Conservation (phyloP, 2,113 vertebrate genomes). For the Pyxicephalus adspersus region DNA sequence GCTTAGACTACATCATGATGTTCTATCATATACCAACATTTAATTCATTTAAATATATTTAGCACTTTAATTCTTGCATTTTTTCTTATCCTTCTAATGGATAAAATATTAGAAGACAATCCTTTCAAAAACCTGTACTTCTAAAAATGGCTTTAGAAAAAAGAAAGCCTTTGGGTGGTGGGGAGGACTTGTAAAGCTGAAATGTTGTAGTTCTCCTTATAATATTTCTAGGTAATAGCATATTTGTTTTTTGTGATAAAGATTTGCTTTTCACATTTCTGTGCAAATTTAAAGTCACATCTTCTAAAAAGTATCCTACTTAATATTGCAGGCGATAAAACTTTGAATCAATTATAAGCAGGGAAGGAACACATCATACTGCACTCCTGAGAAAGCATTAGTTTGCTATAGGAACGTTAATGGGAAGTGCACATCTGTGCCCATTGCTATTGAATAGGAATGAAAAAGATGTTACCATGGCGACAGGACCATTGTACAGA, state of each 20-base stretch:
- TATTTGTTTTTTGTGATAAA: not conserved
- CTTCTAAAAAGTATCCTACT: conserved; percentile 15
- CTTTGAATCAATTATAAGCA: conserved; percentile 61
- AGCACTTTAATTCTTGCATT: no score
- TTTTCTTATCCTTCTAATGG: no score
- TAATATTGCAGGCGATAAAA: conserved; percentile 58
- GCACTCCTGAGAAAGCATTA: conserved; percentile 64
- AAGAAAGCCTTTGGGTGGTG: no score
- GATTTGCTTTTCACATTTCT: not conserved
- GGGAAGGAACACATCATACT: conserved; percentile 59
- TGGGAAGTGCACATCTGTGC: conserved; percentile 64
- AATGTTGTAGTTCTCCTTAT: no score
- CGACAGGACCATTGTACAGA: conserved; percentile 64
- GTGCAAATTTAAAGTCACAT: not conserved
- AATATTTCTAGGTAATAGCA: no score
- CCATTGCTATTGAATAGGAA: conserved; percentile 64
- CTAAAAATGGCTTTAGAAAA: no score
- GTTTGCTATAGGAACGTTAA: conserved; percentile 65
- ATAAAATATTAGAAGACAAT: no score
- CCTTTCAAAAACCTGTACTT: no score
- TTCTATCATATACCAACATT: no score
- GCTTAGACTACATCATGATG: no score
- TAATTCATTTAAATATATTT: no score
- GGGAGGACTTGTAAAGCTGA: no score
- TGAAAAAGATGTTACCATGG: conserved; percentile 68